These are phyloP conservation scores for Buathra laborator DNA, from an alignment of 2,888 invertebrate species.

Conservation along the genomic window DNA sequence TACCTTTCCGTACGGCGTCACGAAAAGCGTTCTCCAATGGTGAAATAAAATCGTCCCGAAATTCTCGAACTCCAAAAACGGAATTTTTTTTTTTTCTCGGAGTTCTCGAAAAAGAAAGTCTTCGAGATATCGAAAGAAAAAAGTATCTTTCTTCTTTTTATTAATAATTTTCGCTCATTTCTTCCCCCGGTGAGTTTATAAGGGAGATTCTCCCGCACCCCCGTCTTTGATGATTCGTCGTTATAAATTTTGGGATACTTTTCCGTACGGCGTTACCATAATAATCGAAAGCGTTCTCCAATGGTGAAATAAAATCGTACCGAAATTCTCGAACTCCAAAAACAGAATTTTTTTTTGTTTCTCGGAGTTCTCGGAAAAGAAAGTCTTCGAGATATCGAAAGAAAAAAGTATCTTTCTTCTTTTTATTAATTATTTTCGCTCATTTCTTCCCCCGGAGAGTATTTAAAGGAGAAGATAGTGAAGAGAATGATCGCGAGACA, in stretches of 20 bases:
- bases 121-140: too few species aligned
- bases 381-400: too few species aligned
- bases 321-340: background rate
- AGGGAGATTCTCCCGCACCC: slow-evolving; percentile 1
- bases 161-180: background rate
- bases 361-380: background rate
- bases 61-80: background rate
- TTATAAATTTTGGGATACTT: slow-evolving; percentile 12
- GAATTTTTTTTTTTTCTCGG: background rate
- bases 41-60: too few species aligned
- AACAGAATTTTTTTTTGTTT: background rate
- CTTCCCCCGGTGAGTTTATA: background rate
- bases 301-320: too few species aligned
- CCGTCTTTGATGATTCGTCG: slow-evolving; percentile 34
- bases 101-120: background rate
- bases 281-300: too few species aligned
- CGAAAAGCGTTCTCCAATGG: too few species aligned
- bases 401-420: too few species aligned
- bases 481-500: background rate
- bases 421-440: background rate
- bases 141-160: too few species aligned
- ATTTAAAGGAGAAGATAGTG: background rate
- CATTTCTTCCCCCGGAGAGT: background rate
- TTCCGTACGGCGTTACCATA: too few species aligned
- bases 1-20: too few species aligned